Evolutionary conservation across 2,888 invertebrate species (phyloP), one percentile per base, ranked within the genome.

Genomic region (Rhagonycha lutea): DNA sequence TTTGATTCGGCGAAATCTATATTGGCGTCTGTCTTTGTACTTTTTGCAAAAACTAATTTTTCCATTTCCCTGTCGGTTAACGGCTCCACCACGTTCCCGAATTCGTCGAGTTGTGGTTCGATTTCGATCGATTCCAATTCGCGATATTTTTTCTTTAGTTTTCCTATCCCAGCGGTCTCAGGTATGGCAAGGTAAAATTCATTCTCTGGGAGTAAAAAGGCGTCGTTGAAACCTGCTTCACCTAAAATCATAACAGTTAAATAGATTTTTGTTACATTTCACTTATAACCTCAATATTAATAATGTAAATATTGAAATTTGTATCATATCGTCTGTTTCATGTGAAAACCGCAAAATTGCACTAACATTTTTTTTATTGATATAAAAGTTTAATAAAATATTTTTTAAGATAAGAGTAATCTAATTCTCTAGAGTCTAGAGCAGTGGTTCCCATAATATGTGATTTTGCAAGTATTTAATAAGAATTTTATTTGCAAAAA

Each of bases 171-270:
- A 18, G 75, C 76, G 14, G 82, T 80, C 14, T 81, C 76, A 5
- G 80, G 68, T 26, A 87, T 80, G 65, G 80, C 81, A 7, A 75
- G 72, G 69, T 82, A 87, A 78, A 86, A 87, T 8, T 82, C 69
- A 70, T 87, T 86, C 80, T 87, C 86, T 9, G 82, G 85, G 3
- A 81, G 72, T 14, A 86, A 74, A 5, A 85, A 65, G 0, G 83
- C 83, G 0, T 80, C 68, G 12, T 83, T 80, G 28, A 80, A 78
- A 10, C 78, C 78, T 0, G 84, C 84, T 14, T 28, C 23, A 26
- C 76, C 76, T 76, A 28, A 29, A 69, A 69, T 61, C 23, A 68
- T 12, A 47, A 12, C 10, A 60, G 47, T 74, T 26, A 26, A 26
- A 26, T 7, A 26, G 26, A 3, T 26, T 26, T 26, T 26, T 7